Base-by-base conservation (phyloP, 2,113 vertebrate species). In the Mus musculus region DNA sequence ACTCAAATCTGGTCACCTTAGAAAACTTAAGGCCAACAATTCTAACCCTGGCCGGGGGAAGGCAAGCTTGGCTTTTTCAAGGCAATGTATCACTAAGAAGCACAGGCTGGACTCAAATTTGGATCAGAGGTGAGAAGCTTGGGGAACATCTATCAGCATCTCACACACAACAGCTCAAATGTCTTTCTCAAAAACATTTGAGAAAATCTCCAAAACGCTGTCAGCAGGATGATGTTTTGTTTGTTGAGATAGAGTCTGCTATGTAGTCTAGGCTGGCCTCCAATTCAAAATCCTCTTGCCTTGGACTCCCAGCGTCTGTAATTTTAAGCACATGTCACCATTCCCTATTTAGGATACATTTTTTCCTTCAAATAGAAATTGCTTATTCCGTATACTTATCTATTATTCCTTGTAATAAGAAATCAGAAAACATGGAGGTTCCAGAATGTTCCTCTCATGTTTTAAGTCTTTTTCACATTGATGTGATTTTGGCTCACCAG, bases 71-170 rank as follows among this genome's bases (percentile, higher is more conserved):
- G 52, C 52, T 54, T 54, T 54, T 54, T 10, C 52, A 54, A 54
- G 52, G 9, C 54, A 54, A 13, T 11, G 11, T 13, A 54, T 54
- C 54, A 54, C 54, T 54, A 54, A 54, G 54, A 13, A 13, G 54
- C 54, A 54, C 13, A 54, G 54, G 54, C 54, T 54, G 11, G 54
- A 54, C 11, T 54, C 54, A 54, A 2, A 54, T 54, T 54, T 54
- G 54, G 11, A 12, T 54, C 54, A 54, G 54, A 54, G 54, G 19
- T 14, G 20, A 42, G 26, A 82, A 33, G 17, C 52, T 39, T 33
- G 30, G 22, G 19, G 13, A 42, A n/a, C 7, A 28, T 26, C 20
- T 65, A 1, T 0, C 2, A 7, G 42, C 12, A 1, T 24, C 7
- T 20, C 33, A 39, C 65, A 5, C 39, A 30, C 73, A 28, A 22